A percentile compares a stretch with the other conserved stretches of the same genome.
Conservation (phyloP, 2,888 invertebrate species). For the Xylocampa areola region DNA sequence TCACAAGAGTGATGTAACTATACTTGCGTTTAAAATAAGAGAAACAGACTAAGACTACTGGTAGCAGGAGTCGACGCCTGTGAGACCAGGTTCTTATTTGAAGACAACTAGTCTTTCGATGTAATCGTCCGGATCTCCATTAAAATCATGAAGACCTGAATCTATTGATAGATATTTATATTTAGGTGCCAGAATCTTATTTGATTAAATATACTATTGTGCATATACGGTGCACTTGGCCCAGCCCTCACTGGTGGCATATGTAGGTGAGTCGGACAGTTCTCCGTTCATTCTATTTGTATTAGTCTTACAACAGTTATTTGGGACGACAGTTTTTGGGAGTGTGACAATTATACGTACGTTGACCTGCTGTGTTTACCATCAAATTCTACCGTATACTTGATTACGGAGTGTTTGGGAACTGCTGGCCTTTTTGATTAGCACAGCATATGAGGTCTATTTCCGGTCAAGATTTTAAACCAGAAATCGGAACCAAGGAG, state of each 20-base stretch:
- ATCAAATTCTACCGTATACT: conserved; percentile 34
- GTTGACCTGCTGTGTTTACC: conserved; percentile 71
- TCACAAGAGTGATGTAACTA: conserved; percentile 19
- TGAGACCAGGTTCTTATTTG: background rate
- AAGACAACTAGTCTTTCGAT: conserved; percentile 9
- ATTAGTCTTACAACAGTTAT: conserved; percentile 71
- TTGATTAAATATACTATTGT: conserved; percentile 9
- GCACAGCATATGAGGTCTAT: background rate
- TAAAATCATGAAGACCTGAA: conserved; percentile 23
- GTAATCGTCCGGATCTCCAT: conserved; percentile 13
- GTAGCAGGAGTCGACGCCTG: no score
- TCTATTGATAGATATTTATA: conserved; percentile 3
- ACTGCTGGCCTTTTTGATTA: background rate
- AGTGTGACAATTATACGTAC: conserved; percentile 75
- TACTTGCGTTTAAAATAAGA: no score
- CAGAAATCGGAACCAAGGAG: background rate
- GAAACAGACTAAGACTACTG: no score
- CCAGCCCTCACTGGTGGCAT: conserved; percentile 25
- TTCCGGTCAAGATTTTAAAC: background rate
- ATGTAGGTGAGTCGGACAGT: conserved; percentile 57
- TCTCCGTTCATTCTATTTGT: conserved; percentile 66
- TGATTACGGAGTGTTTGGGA: conserved; percentile 21
- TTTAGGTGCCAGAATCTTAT: background rate
- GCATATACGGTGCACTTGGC: conserved; percentile 29
- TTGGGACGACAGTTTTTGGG: conserved; percentile 73